Base-by-base conservation (phyloP, 2,113 vertebrate species). In the Salvator merianae region DNA sequence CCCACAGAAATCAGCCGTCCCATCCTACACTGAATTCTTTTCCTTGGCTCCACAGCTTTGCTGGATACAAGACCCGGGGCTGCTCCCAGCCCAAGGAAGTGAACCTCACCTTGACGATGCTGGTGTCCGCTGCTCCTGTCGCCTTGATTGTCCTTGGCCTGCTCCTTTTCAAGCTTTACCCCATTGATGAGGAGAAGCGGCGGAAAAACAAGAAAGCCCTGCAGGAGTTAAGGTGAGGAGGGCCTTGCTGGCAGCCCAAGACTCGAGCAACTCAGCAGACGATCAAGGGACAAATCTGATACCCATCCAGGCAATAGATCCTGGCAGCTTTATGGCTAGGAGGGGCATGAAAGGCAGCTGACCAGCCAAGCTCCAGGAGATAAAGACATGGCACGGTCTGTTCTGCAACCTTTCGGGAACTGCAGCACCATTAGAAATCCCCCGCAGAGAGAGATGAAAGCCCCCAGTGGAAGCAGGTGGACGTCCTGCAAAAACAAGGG, bases 81-180 rank as follows among this genome's bases (percentile, higher is more conserved):
- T 99, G 98, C 92, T 93, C 91, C 12, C 98, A 99, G 86, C 97
- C 97, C 0, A 90, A 90, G 0, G 68, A 79, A 0, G 98, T 99
- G 91, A 93, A 96, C 85, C 84, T 97, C 70, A 99, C 98, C 0
- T 93, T 99, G 93, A 99, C 97, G 93, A 94, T 99, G 91, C 93
- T 99, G 92, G 97, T 99, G 76, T 97, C 97, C 0, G 96, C 96
- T 0, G 96, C 95, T 1, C 98, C 98, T 0, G 96, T 99, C 70
- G 90, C 69, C 30, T 94, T 99, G 75, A 99, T 99, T 55, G 72
- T 95, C 4, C 71, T 98, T 50, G 98, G 98, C 28, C 94, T 99
- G 55, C 81, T 99, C 47, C 97, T 99, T 7, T 96, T 99, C 89
- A 97, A 91, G 87, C 95, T 97, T 0, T 99, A 99, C 77, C 98